A percentile compares a stretch with the other conserved stretches of the same genome.
These are phyloP conservation scores for Oncopodura yosiiana DNA, from an alignment of 1,140 invertebrate species.

Conservation along the genomic window DNA sequence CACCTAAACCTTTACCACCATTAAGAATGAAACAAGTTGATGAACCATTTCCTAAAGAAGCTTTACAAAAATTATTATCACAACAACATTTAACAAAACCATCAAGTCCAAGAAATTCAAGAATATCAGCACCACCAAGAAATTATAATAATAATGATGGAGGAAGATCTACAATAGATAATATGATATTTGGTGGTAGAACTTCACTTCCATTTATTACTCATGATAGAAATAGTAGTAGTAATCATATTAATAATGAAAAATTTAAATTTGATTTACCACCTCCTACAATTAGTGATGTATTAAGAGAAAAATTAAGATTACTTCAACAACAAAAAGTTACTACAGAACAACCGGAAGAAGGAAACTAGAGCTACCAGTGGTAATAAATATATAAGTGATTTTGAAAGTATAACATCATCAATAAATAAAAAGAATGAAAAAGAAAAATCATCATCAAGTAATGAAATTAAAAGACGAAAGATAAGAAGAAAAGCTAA, in stretches of 20 bases:
- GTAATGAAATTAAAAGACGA: no score
- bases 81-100: not conserved
- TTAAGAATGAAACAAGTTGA: conserved; percentile 13
- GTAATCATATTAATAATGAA: not conserved
- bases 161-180: no score
- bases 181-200: no score
- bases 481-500: no score
- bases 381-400: no score
- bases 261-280: not conserved
- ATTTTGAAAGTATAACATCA: no score
- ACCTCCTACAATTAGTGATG: conserved; percentile 1
- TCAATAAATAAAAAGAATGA: not conserved
- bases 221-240: no score
- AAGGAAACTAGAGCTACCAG: not conserved
- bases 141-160: not conserved
- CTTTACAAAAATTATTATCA: conserved; percentile 1
- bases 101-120: not conserved
- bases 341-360: not conserved
- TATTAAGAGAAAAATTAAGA: conserved; percentile 1
- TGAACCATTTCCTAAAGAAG: conserved; percentile 23
- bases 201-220: no score
- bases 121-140: not conserved
- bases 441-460: not conserved
- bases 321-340: not conserved
- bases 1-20: not conserved